Conservation (phyloP, 30 jellyfish, hydroid and myxozoan species). For the Rhopilema esculentum region DNA sequence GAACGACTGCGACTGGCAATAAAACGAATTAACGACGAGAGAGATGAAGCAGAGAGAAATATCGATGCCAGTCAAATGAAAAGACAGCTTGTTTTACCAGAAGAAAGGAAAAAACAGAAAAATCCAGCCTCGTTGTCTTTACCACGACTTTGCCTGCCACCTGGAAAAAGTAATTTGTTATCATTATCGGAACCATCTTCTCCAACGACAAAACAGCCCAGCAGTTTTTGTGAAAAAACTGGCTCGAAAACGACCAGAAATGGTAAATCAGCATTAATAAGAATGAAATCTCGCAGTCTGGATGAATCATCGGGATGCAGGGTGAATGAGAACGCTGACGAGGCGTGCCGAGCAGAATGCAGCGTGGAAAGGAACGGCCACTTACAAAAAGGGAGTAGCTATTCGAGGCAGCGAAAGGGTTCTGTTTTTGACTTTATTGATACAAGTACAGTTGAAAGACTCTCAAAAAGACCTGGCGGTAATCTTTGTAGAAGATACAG, state of each 20-base stretch:
- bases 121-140: background rate
- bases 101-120: background rate
- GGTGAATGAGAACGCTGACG: background rate
- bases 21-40: conserved; percentile 1
- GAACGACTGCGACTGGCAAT: conserved; percentile 26
- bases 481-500: background rate
- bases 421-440: background rate
- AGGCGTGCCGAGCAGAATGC: background rate
- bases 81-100: background rate
- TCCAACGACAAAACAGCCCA: background rate
- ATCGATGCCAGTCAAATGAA: background rate
- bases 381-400: background rate
- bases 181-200: conserved; percentile 29
- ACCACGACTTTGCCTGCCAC: background rate
- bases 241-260: background rate
- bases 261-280: background rate
- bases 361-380: background rate
- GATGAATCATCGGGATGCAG: background rate
- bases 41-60: background rate
- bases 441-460: background rate
- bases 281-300: background rate
- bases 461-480: background rate
- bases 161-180: background rate
- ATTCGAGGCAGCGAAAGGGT: background rate
- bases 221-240: background rate